phyloP scores from a whole-genome alignment of 2,888 invertebrate species.

The Phengaris arion region DNA sequence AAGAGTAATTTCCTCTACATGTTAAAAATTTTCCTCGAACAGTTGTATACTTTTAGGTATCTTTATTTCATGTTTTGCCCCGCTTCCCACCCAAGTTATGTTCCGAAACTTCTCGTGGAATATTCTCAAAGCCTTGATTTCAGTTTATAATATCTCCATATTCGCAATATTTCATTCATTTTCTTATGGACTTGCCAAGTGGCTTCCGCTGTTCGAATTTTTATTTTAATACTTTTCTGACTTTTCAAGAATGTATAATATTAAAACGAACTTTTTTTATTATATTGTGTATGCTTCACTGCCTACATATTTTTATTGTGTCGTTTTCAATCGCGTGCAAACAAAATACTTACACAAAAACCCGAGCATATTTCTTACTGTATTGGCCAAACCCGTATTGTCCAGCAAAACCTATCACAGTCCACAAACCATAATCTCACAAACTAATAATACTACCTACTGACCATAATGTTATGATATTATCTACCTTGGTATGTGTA shows the following conservation, averaged over 20 bases:
- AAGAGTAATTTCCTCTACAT: slow-evolving; percentile 31
- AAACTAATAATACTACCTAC: no score
- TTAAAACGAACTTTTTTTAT: background rate
- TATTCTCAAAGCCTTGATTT: slow-evolving; percentile 31
- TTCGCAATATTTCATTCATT: slow-evolving; percentile 31
- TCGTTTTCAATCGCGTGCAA: no score
- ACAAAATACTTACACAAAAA: no score
- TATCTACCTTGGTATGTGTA: no score
- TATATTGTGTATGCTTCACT: no score
- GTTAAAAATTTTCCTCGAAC: slow-evolving; percentile 30
- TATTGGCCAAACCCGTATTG: no score
- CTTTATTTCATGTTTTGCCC: slow-evolving; percentile 31
- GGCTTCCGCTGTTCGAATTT: slow-evolving; percentile 24
- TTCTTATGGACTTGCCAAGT: slow-evolving; percentile 28
- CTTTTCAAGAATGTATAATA: slow-evolving; percentile 1
- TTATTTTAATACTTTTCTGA: slow-evolving; percentile 2
- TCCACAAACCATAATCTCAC: no score
- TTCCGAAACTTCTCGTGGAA: slow-evolving; percentile 29
- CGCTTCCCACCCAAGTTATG: slow-evolving; percentile 30
- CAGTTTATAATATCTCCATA: slow-evolving; percentile 31
- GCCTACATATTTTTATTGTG: no score
- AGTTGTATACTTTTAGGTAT: slow-evolving; percentile 28
- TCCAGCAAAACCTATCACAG: no score
- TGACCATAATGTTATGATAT: no score
- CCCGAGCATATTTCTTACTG: no score